Evolutionary conservation across 2,888 invertebrate genomes (phyloP).

Genomic region (Microchrysa polita): DNA sequence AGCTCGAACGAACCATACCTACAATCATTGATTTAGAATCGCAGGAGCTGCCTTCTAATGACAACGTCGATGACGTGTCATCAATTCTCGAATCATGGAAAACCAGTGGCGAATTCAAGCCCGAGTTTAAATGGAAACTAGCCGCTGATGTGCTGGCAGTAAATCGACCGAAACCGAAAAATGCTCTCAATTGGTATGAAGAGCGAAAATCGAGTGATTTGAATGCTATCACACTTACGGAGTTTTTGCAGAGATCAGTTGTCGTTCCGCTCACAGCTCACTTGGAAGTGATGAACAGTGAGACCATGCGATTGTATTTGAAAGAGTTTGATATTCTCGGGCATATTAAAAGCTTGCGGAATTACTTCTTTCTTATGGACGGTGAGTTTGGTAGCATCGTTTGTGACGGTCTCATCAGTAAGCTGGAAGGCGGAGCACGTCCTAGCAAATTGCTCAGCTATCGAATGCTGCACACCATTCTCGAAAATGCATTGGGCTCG

Average conservation of each 20-base stretch:
- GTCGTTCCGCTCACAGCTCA: conserved; percentile 75
- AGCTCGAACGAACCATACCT: background rate
- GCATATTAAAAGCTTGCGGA: conserved; percentile 77
- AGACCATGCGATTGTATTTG: conserved; percentile 76
- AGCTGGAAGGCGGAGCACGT: conserved; percentile 71
- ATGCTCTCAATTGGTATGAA: conserved; percentile 21
- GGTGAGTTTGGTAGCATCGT: conserved; percentile 81
- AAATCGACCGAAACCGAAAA: conserved; percentile 22
- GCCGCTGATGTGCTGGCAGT: conserved; percentile 47
- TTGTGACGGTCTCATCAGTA: conserved; percentile 74
- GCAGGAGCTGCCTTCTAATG: conserved; percentile 46
- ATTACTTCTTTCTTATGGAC: conserved; percentile 81
- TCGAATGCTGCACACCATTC: conserved; percentile 73
- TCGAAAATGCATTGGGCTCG: conserved; percentile 75
- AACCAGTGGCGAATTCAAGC: conserved; percentile 35
- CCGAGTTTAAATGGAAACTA: conserved; percentile 55
- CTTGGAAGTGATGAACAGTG: conserved; percentile 75
- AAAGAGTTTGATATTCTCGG: conserved; percentile 70
- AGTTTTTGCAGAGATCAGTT: conserved; percentile 74
- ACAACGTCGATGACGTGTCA: conserved; percentile 54
- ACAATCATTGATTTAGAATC: conserved; percentile 9
- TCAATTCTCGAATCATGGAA: conserved; percentile 40
- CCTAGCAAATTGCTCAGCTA: conserved; percentile 76
- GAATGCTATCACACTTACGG: conserved; percentile 63
- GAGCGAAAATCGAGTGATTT: conserved; percentile 53